These are phyloP conservation scores for Mormyrops boulengeri DNA, from an alignment of 2,797 vertebrate species.

Conservation along the genomic window DNA sequence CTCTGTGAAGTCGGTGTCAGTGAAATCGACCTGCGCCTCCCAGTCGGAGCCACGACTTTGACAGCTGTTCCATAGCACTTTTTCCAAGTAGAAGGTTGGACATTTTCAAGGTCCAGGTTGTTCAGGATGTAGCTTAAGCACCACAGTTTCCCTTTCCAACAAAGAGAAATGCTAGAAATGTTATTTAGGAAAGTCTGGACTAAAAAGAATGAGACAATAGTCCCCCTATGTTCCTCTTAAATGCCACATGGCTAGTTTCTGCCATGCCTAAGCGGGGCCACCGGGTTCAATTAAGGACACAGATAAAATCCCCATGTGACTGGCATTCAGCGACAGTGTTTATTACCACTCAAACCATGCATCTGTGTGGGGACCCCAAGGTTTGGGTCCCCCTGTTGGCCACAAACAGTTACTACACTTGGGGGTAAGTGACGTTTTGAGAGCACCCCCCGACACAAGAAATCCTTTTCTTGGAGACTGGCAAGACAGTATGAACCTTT, in stretches of 20 bases:
- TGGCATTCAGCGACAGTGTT: not conserved
- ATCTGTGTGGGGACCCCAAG: not conserved
- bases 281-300: not conserved
- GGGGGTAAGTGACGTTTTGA: not conserved
- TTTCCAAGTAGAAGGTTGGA: not conserved
- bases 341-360: not conserved
- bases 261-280: not conserved
- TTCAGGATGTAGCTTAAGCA: not conserved
- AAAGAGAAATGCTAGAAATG: not conserved
- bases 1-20: not conserved
- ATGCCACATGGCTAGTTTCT: not conserved
- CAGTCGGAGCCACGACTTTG: not conserved
- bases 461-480: not conserved
- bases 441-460: not conserved
- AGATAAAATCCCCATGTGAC: not conserved
- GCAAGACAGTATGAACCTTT: not conserved
- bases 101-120: not conserved
- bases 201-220: not conserved
- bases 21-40: not conserved
- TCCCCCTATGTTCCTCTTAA: not conserved
- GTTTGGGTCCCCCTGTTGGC: not conserved
- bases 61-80: not conserved
- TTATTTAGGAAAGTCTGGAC: not conserved
- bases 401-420: not conserved
- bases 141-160: not conserved